A percentile compares a stretch with the other conserved stretches of the same genome.
Evolutionary conservation across 1,140 invertebrate species (phyloP).

Genomic region (Drosophila rufa): DNA sequence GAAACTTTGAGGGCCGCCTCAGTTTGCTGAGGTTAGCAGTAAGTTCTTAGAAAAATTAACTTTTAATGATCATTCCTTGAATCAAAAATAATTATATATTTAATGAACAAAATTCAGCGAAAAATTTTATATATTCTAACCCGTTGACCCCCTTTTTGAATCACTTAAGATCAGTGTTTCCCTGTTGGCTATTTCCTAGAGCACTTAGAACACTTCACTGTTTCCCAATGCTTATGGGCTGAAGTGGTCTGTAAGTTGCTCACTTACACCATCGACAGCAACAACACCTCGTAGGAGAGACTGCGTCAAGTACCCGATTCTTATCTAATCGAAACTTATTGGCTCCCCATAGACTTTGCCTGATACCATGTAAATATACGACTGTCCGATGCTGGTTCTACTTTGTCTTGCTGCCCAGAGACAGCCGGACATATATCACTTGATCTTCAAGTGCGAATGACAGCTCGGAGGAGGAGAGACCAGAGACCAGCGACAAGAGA

Average conservation of each 20-base stretch:
- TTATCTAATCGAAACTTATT: conserved; percentile 57
- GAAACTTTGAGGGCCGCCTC: not conserved
- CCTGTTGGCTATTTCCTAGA: not conserved
- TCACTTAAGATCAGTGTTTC: not conserved
- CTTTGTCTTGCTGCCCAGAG: conserved; percentile 21
- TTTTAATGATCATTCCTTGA: not conserved
- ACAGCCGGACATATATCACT: conserved; percentile 53
- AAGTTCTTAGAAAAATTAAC: conserved; percentile 8
- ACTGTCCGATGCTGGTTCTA: conserved; percentile 27
- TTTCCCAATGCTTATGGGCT: conserved; percentile 20
- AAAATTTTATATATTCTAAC: not conserved
- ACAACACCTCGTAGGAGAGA: conserved; percentile 21
- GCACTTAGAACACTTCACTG: conserved; percentile 35
- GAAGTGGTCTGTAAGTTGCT: conserved; percentile 34
- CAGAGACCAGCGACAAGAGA: conserved; percentile 18
- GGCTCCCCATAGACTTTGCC: conserved; percentile 48
- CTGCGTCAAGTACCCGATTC: conserved; percentile 44
- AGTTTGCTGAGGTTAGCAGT: not conserved
- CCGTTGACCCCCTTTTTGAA: not conserved
- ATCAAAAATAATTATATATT: not conserved
- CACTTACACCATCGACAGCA: conserved; percentile 29
- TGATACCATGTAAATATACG: conserved; percentile 54
- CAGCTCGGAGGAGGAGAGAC: conserved; percentile 42
- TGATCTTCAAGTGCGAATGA: conserved; percentile 78
- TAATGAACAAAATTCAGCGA: not conserved